Conservation (phyloP, 2,888 invertebrate species). For the Pherbina coryleti region DNA sequence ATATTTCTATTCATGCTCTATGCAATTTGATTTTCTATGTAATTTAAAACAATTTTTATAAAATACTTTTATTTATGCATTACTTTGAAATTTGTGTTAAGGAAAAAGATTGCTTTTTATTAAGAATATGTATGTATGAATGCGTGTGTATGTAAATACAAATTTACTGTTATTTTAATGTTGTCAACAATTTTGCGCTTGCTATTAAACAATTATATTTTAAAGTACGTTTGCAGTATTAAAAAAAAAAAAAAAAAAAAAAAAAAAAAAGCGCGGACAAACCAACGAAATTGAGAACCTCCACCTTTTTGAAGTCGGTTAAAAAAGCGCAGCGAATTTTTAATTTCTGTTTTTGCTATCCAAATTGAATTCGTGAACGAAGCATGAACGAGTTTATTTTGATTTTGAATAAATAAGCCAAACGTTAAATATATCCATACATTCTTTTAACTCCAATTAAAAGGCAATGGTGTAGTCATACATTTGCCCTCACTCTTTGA, state of each 20-base stretch:
- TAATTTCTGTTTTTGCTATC: no score
- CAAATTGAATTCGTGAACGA: no score
- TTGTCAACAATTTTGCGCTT: neutral
- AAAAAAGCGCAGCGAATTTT: no score
- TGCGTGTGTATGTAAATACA: neutral
- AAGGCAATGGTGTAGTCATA: conserved; percentile 98
- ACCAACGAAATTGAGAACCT: no score
- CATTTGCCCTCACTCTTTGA: conserved; percentile 96
- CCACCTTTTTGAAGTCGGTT: no score
- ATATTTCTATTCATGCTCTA: neutral
- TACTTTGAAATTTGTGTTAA: conserved; percentile 14
- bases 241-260: no score
- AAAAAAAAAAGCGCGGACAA: no score
- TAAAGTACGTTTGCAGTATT: neutral
- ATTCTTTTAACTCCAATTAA: neutral
- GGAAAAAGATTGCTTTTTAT: neutral
- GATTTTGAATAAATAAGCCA: no score
- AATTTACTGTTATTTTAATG: neutral
- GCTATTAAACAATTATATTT: neutral
- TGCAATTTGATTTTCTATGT: no score
- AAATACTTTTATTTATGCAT: neutral
- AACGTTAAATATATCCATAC: no score
- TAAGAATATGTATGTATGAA: neutral
- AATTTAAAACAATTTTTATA: neutral
- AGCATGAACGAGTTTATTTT: no score